Percentiles rank a stretch among this genome's conserved stretches.
phyloP scores from a whole-genome alignment of 1,140 invertebrate genomes.

The Teleogryllus occipitalis region DNA sequence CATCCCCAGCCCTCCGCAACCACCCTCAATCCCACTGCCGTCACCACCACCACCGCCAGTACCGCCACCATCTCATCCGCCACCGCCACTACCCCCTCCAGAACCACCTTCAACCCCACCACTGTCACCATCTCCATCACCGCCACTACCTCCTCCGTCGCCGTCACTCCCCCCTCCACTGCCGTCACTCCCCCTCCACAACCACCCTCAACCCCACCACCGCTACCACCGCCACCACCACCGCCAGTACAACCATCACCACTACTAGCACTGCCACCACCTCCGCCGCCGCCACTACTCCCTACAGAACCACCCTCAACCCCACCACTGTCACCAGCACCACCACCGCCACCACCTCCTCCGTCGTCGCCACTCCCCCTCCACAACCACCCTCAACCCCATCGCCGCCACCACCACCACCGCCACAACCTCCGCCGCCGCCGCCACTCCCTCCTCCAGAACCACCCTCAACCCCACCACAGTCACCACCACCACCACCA shows the following conservation, averaged over 20 bases:
- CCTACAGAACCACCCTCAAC: background rate
- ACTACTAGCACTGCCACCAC: no score
- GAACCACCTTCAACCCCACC: slow-evolving; percentile 2
- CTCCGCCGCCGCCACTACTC: background rate
- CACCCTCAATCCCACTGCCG: background rate
- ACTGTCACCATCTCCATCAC: background rate
- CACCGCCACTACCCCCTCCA: background rate
- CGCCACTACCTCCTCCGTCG: background rate
- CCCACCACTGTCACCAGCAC: no score
- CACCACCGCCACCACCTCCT: no score
- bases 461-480: no score
- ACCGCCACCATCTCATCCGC: background rate
- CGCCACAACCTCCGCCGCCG: no score
- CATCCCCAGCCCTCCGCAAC: background rate
- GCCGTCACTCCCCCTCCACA: background rate
- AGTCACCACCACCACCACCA: no score
- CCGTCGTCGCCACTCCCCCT: no score
- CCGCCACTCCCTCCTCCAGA: no score
- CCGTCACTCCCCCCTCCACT: background rate
- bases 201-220: background rate
- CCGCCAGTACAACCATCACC: no score
- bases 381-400: no score
- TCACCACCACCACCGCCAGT: background rate
- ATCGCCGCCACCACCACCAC: no score
- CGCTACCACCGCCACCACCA: background rate